Evolutionary conservation across 1,140 invertebrate genomes (phyloP).

Genomic region (Papilio helenus): DNA sequence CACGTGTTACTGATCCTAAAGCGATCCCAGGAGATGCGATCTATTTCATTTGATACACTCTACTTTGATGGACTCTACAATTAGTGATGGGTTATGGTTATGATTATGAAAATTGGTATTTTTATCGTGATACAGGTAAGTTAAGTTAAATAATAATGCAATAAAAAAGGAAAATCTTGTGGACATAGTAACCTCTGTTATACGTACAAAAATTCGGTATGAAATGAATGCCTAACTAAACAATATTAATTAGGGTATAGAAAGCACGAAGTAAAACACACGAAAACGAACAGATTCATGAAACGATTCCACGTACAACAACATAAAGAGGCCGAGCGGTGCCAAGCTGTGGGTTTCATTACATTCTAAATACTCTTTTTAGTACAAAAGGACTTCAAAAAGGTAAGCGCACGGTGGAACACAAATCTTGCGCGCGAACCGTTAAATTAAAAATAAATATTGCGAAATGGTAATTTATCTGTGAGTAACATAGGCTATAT

Average conservation of each 20-base stretch:
- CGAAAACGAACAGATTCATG: slow-evolving; percentile 26
- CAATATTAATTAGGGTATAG: background rate
- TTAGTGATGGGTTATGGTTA: slow-evolving; percentile 45
- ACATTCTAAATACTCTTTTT: slow-evolving; percentile 66
- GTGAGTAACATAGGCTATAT: too few relatives aligned
- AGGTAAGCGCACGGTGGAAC: slow-evolving; percentile 66
- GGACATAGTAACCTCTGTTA: background rate
- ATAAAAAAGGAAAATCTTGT: too few relatives aligned
- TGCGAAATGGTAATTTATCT: too few relatives aligned
- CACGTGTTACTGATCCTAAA: slow-evolving; percentile 76
- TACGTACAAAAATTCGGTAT: background rate
- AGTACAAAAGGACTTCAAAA: slow-evolving; percentile 70
- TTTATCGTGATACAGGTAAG: background rate
- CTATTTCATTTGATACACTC: slow-evolving; percentile 69
- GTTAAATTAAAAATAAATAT: slow-evolving; percentile 83
- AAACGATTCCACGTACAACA: slow-evolving; percentile 37
- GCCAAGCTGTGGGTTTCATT: slow-evolving; percentile 58
- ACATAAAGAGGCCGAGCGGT: slow-evolving; percentile 42
- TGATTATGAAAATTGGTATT: slow-evolving; percentile 34
- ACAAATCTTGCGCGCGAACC: slow-evolving; percentile 74
- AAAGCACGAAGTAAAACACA: slow-evolving; percentile 1
- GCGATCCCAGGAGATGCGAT: slow-evolving; percentile 62
- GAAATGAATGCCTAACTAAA: background rate
- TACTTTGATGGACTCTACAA: slow-evolving; percentile 55
- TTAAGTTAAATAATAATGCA: too few relatives aligned